A percentile compares a stretch with the other conserved stretches of the same genome.
These are phyloP conservation scores for Ahaetulla prasina DNA, from an alignment of 2,113 vertebrate genomes.

Conservation along the genomic window DNA sequence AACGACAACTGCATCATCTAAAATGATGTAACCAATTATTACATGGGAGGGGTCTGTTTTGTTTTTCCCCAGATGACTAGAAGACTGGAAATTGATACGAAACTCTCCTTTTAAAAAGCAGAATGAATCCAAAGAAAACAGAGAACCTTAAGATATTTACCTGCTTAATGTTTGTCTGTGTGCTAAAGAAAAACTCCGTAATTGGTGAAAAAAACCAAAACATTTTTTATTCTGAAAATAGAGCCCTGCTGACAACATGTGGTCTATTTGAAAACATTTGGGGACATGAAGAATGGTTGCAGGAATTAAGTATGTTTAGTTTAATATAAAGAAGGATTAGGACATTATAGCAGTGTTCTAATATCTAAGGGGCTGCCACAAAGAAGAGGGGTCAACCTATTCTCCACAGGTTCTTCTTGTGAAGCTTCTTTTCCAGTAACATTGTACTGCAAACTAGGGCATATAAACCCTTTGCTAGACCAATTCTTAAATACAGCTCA, in stretches of 20 bases:
- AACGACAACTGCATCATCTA: background rate
- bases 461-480: too few species aligned
- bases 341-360: background rate
- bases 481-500: too few species aligned
- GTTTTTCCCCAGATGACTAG: background rate
- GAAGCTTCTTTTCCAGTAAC: too few species aligned
- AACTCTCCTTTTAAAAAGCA: background rate
- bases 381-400: background rate
- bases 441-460: too few species aligned
- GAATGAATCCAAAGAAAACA: background rate
- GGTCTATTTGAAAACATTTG: background rate
- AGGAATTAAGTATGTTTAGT: background rate
- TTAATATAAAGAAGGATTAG: background rate
- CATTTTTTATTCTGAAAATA: background rate
- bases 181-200: background rate
- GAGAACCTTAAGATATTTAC: background rate
- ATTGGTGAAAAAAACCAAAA: background rate
- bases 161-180: background rate
- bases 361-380: background rate
- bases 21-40: background rate
- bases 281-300: background rate
- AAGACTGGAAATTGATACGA: background rate
- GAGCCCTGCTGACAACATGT: background rate
- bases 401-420: background rate
- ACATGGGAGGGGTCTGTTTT: background rate